phyloP scores from a whole-genome alignment of 2,113 vertebrate genomes.

The Myrmecobius fasciatus region DNA sequence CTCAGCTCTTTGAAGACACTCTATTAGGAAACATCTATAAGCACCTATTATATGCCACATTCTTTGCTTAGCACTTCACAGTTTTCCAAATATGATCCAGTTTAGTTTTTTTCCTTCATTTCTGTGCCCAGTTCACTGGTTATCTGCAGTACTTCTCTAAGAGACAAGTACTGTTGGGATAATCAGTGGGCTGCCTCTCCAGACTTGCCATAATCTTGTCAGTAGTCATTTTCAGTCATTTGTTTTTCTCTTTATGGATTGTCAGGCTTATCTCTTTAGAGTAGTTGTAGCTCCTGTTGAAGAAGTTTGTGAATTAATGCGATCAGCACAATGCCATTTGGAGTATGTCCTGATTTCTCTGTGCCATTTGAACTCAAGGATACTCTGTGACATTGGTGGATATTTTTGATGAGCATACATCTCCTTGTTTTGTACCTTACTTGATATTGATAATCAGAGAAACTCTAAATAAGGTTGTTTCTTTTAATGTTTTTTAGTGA shows the following conservation, averaged over 20 bases:
- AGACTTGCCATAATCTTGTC: background rate
- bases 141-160: background rate
- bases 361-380: background rate
- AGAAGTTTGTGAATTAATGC: background rate
- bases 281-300: background rate
- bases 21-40: background rate
- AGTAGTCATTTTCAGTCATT: background rate
- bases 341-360: background rate
- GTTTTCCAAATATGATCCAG: background rate
- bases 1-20: background rate
- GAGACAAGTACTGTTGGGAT: background rate
- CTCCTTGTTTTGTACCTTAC: background rate
- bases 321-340: background rate
- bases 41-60: background rate
- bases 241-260: background rate
- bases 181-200: background rate
- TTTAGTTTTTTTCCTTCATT: background rate
- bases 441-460: background rate
- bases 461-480: background rate
- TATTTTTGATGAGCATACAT: background rate
- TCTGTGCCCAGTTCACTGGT: background rate
- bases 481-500: background rate
- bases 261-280: background rate
- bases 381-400: background rate
- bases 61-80: background rate